phyloP scores from a whole-genome alignment of 2,113 vertebrate species.

The Callocephalon fimbriatum region DNA sequence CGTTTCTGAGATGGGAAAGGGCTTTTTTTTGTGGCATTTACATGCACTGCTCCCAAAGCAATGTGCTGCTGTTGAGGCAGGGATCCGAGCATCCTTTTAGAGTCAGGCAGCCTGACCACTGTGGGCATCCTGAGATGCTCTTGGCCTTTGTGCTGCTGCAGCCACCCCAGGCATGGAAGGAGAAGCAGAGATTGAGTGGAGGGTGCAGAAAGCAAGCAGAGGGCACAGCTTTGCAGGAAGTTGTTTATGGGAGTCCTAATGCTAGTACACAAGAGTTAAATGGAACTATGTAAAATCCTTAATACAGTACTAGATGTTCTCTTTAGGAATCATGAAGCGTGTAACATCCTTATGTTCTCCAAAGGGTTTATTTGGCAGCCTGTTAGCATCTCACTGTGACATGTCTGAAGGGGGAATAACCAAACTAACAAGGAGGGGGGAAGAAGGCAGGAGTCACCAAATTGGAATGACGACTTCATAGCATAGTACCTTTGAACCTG shows the following conservation, averaged over 20 bases:
- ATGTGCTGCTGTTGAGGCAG: background rate
- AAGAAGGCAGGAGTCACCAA: background rate
- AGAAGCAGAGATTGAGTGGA: constrained; percentile 10
- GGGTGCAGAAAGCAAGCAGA: background rate
- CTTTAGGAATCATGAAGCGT: constrained; percentile 40
- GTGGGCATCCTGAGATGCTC: background rate
- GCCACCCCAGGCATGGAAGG: background rate
- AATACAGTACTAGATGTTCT: constrained; percentile 1
- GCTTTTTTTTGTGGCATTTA: background rate
- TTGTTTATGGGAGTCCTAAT: background rate
- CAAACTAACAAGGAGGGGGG: background rate
- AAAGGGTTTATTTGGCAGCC: constrained; percentile 31
- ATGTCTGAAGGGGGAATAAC: background rate
- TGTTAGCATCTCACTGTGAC: background rate
- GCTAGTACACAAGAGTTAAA: background rate
- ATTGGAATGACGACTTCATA: background rate
- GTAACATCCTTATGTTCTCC: constrained; percentile 49
- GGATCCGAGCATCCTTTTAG: background rate
- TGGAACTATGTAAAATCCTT: background rate
- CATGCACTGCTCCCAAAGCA: background rate
- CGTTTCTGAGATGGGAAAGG: background rate
- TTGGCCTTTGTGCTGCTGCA: background rate
- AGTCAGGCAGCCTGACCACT: background rate
- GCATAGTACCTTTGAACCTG: background rate
- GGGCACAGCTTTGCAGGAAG: background rate